Evolutionary conservation across 2,888 invertebrate genomes (phyloP), one percentile per base, ranked within the genome.

Genomic region (Caenorhabditis sp.): DNA sequence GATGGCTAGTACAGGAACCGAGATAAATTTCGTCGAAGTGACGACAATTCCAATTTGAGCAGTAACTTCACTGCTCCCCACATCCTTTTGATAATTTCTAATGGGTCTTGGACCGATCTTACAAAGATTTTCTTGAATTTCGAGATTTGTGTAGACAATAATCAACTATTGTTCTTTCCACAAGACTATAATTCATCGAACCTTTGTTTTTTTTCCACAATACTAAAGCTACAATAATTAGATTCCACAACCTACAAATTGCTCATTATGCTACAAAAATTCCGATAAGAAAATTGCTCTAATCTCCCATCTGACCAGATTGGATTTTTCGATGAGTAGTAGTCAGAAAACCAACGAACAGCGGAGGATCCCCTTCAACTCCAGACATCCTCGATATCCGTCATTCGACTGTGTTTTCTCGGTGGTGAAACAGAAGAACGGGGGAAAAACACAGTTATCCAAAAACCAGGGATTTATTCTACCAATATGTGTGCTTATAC

Each of bases 401-500:
- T 61, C 24, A 41, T 31, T 16, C 16, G 22, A 8, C 14, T 63
- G 16, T 63, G 24, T 63, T 41, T 14, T 44, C 26, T 16, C n/a
- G 26, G 16, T 3, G 10, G n/a, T n/a, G 28, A 44, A 63, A 63
- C 44, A 47, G n/a, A 63, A 41, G 7, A 28, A 54, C 3, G 26
- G 38, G 38, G 38, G 10, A 44, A 63, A 58, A 63, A 63, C 44
- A 63, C 16, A 44, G 63, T 44, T 41, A 59, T 59, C 22, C 14
- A 31, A 63, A 63, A 59, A n/a, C 44, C 5, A 28, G 63, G 63
- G 63, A 63, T 63, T 63, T 28, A 8, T 44, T 44, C 1, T 63
- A 63, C 63, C 63, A 63, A 26, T 44, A 16, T 7, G 16, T 44
- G 38, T n/a, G n/a, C 44, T 63, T 44, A 44, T 28, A 63, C 26